These are phyloP conservation scores for Laodelphax striatellus DNA, from an alignment of 1,140 invertebrate species.

Conservation along the genomic window DNA sequence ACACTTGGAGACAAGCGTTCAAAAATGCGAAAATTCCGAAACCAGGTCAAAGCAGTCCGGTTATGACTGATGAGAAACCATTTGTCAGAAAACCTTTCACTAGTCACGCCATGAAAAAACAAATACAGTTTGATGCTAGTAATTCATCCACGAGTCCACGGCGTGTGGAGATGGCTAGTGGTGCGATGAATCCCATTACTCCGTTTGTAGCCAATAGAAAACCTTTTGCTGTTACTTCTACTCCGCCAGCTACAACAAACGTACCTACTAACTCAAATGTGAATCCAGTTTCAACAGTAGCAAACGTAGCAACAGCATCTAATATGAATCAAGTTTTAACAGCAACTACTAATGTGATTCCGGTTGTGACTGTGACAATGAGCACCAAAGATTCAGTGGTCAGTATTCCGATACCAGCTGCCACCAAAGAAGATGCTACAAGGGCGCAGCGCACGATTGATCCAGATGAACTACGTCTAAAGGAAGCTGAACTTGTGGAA, in stretches of 20 bases:
- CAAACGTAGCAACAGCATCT: no score
- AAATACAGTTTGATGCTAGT: background rate
- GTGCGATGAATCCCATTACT: no score
- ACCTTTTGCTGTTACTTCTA: no score
- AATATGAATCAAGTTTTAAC: background rate
- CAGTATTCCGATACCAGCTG: background rate
- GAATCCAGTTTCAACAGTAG: no score
- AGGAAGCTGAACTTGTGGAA: constrained; percentile 7
- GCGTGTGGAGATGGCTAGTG: no score
- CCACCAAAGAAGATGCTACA: no score
- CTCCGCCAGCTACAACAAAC: no score
- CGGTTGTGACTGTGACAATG: background rate
- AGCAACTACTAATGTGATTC: background rate
- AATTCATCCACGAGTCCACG: no score
- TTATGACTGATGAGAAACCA: constrained; percentile 15
- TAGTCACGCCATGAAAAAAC: background rate
- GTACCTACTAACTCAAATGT: no score
- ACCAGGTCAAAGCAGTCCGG: constrained; percentile 15
- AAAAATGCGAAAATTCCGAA: constrained; percentile 25
- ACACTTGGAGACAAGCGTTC: constrained; percentile 24
- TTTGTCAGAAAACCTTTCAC: constrained; percentile 17
- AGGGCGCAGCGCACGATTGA: background rate
- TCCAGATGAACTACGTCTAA: constrained; percentile 4
- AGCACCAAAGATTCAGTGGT: background rate
- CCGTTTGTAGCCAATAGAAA: no score